These are phyloP conservation scores for Hydrozoanthus tunicans DNA, from an alignment of 64 coral and sea anemone species.

Conservation along the genomic window DNA sequence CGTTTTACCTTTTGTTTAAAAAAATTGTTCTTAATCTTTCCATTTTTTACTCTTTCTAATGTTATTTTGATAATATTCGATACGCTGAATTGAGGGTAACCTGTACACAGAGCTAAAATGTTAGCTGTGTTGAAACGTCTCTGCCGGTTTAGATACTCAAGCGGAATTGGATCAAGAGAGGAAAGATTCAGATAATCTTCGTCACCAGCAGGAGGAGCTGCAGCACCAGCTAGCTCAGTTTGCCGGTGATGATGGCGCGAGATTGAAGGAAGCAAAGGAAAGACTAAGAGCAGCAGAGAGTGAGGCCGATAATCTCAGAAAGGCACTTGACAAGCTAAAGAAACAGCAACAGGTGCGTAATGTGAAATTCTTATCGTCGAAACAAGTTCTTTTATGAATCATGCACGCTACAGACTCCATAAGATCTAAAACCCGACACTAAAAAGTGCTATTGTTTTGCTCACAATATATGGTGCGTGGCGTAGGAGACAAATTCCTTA, in stretches of 20 bases:
- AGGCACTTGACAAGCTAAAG: constrained; percentile 79
- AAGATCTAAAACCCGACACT: no score
- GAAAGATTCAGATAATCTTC: constrained; percentile 48
- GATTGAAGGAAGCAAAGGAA: constrained; percentile 72
- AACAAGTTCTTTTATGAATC: no score
- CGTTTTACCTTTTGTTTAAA: no score
- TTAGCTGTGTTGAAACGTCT: background rate
- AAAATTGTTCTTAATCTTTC: no score
- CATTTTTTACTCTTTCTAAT: background rate
- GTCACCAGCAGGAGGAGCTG: constrained; percentile 44
- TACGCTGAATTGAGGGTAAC: background rate
- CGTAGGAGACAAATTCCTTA: no score
- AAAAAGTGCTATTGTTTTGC: no score
- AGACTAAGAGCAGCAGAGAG: constrained; percentile 61
- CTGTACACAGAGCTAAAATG: background rate
- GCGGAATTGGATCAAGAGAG: constrained; percentile 76
- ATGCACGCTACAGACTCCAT: no score
- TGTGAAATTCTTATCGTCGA: no score
- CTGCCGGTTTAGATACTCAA: constrained; percentile 41
- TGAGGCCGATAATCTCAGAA: constrained; percentile 72
- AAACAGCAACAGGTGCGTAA: constrained; percentile 77
- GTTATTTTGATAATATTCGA: background rate
- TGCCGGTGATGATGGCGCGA: constrained; percentile 19
- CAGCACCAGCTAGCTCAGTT: constrained; percentile 61
- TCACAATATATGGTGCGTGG: no score